These are phyloP conservation scores for Alentia gelatinosa DNA, from an alignment of 2,888 invertebrate species.

Conservation along the genomic window DNA sequence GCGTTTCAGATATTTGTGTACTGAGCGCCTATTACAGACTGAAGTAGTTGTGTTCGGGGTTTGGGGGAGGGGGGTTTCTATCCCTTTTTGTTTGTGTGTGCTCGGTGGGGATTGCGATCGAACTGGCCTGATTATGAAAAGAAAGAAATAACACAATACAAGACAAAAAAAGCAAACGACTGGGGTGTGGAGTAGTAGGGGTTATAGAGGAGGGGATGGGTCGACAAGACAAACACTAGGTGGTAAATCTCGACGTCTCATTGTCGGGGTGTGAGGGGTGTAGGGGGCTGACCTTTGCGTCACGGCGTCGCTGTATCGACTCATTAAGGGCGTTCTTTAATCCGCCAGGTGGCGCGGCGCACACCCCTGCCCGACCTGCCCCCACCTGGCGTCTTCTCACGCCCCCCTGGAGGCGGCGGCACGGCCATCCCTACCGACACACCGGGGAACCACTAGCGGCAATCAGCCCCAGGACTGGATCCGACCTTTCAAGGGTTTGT, in stretches of 20 bases:
- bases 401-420: neutral
- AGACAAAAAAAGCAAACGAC: too few species aligned
- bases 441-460: neutral
- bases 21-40: too few species aligned
- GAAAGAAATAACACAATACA: too few species aligned
- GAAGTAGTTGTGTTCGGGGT: too few species aligned
- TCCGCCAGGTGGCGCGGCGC: neutral
- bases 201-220: neutral
- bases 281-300: neutral
- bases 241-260: neutral
- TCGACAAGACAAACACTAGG: neutral
- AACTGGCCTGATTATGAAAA: too few species aligned
- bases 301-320: conserved; percentile 28
- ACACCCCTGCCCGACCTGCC: neutral
- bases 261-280: neutral
- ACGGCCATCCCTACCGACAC: neutral
- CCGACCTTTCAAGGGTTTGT: too few species aligned
- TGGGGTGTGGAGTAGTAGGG: too few species aligned
- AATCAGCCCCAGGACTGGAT: too few species aligned
- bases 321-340: conserved; percentile 4
- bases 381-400: neutral
- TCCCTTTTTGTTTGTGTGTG: too few species aligned
- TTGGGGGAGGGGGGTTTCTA: too few species aligned
- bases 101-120: too few species aligned
- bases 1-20: too few species aligned